Percentiles rank a stretch among this genome's conserved stretches.
phyloP scores from a whole-genome alignment of 2,888 invertebrate species.

The Macropis europaea region DNA sequence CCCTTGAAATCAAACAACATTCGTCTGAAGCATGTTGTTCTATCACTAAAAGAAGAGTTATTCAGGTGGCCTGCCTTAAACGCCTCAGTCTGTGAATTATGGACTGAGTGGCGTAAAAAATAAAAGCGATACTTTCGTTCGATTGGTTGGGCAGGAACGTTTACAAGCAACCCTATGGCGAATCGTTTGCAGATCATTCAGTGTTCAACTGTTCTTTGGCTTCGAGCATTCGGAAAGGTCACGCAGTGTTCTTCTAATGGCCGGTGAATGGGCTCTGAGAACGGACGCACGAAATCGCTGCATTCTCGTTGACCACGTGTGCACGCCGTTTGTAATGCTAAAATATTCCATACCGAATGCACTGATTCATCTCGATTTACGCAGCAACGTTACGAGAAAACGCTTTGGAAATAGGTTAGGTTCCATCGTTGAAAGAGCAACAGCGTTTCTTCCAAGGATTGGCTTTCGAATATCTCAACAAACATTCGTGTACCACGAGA shows the following conservation, averaged over 20 bases:
- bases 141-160: slow-evolving; percentile 28
- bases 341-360: neutral
- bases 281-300: slow-evolving; percentile 22
- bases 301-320: slow-evolving; percentile 15
- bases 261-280: slow-evolving; percentile 18
- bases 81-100: too few relatives aligned
- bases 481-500: too few relatives aligned
- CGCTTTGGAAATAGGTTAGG: neutral
- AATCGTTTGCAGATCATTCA: slow-evolving; percentile 34
- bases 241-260: slow-evolving; percentile 30
- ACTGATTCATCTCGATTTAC: slow-evolving; percentile 11
- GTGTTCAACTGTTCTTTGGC: slow-evolving; percentile 27
- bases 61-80: too few relatives aligned
- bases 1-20: too few relatives aligned
- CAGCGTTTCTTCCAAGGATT: neutral
- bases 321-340: neutral
- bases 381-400: neutral
- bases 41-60: too few relatives aligned
- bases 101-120: too few relatives aligned
- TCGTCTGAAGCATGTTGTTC: too few relatives aligned
- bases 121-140: neutral
- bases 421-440: neutral
- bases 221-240: slow-evolving; percentile 50
- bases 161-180: slow-evolving; percentile 29
- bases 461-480: too few relatives aligned